A percentile compares a stretch with the other conserved stretches of the same genome.
These are phyloP conservation scores for Solenodon paradoxus DNA, from an alignment of 2,113 vertebrate species.

Conservation along the genomic window DNA sequence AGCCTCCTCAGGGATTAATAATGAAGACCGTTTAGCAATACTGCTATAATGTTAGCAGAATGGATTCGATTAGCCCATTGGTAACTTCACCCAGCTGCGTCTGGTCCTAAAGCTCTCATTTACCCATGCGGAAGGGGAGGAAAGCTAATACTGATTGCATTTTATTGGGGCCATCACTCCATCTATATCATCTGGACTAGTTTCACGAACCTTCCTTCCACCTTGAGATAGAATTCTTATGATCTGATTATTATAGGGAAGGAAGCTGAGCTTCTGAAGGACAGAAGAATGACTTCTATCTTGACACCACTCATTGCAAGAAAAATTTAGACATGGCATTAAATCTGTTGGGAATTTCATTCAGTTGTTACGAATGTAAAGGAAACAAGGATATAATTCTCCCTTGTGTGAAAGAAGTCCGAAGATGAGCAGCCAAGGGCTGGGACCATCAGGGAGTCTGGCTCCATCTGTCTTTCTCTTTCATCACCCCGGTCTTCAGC, in stretches of 20 bases:
- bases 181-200: background rate
- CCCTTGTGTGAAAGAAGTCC: background rate
- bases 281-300: background rate
- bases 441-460: background rate
- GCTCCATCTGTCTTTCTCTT: background rate
- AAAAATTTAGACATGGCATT: background rate
- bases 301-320: background rate
- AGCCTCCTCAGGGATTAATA: background rate
- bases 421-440: background rate
- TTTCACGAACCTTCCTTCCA: background rate
- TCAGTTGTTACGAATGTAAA: background rate
- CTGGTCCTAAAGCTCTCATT: background rate
- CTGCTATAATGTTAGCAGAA: background rate
- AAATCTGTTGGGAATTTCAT: background rate
- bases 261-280: background rate
- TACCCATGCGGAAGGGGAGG: background rate
- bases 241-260: background rate
- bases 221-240: too few species aligned
- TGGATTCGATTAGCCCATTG: fast-evolving
- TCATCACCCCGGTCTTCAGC: too few species aligned
- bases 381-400: background rate
- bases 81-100: background rate
- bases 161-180: background rate
- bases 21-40: background rate
- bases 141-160: background rate